Evolutionary conservation across 2,113 vertebrate genomes (phyloP).

Genomic region (Scolopax mira): DNA sequence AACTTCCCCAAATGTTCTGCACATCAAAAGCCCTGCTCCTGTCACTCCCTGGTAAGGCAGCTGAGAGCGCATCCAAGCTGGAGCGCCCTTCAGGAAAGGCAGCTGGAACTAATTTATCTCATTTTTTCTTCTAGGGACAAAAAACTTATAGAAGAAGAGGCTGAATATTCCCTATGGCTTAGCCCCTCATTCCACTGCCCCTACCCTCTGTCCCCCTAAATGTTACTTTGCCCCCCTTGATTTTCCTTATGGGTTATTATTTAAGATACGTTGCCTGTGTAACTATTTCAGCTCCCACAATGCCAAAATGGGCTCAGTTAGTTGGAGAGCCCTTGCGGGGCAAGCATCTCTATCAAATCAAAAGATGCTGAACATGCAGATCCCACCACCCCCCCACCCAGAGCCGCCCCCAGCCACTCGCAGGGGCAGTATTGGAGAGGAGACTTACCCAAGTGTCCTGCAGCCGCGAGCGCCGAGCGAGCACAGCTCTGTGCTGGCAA

Average conservation of each 20-base stretch:
- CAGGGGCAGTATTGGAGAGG: background rate
- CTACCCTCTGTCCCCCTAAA: background rate
- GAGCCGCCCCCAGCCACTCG: accelerated
- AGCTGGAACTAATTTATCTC: slow-evolving; percentile 29
- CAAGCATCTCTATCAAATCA: background rate
- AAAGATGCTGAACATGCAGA: background rate
- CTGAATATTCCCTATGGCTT: background rate
- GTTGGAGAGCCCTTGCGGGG: background rate
- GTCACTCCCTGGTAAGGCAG: slow-evolving; percentile 6
- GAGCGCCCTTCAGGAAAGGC: background rate
- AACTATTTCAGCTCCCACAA: background rate
- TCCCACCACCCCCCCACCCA: background rate
- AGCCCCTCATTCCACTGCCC: background rate
- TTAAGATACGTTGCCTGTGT: background rate
- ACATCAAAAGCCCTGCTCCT: slow-evolving; percentile 43
- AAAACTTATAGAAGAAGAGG: background rate
- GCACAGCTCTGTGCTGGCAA: slow-evolving; percentile 66
- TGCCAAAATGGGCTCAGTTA: background rate
- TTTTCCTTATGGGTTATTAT: background rate
- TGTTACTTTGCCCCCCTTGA: background rate
- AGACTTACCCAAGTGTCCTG: slow-evolving; percentile 66
- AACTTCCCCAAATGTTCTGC: background rate
- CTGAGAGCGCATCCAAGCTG: background rate
- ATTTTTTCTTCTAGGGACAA: slow-evolving; percentile 22
- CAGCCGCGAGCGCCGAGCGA: background rate